Evolutionary conservation across 2,797 vertebrate species (phyloP).

Genomic region (Squalus acanthias): DNA sequence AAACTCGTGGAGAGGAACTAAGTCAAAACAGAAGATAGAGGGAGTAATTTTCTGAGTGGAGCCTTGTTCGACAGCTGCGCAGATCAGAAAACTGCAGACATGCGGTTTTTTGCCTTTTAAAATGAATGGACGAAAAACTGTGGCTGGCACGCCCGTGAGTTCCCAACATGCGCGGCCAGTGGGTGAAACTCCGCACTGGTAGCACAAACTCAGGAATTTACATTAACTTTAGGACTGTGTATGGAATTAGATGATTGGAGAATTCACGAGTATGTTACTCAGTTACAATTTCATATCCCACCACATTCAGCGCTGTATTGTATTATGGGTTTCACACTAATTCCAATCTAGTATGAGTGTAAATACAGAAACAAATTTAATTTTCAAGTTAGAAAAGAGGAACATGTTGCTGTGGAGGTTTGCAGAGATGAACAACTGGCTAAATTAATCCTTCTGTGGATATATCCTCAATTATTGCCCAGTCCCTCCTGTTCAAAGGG

Average conservation of each 20-base stretch:
- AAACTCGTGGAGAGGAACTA: background rate
- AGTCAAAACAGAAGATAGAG: background rate
- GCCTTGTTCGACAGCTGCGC: background rate
- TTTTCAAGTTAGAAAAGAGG: background rate
- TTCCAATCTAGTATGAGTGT: background rate
- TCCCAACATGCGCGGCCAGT: background rate
- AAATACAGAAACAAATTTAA: background rate
- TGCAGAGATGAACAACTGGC: background rate
- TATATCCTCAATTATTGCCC: background rate
- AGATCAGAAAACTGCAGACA: background rate
- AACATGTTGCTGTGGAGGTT: background rate
- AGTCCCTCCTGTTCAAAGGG: background rate
- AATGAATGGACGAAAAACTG: background rate
- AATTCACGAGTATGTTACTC: background rate
- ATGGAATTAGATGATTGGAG: background rate
- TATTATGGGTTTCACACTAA: background rate
- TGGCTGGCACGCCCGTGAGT: background rate
- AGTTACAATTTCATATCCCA: background rate
- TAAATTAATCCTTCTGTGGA: background rate
- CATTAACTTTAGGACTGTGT: background rate
- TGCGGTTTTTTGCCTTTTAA: background rate
- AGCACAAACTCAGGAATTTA: background rate
- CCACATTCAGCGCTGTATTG: background rate
- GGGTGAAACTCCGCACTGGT: background rate
- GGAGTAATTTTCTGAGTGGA: background rate